Evolutionary conservation across 2,113 vertebrate genomes (phyloP), one percentile per base, ranked within the genome.

Genomic region (Pelecanoides urinatrix): DNA sequence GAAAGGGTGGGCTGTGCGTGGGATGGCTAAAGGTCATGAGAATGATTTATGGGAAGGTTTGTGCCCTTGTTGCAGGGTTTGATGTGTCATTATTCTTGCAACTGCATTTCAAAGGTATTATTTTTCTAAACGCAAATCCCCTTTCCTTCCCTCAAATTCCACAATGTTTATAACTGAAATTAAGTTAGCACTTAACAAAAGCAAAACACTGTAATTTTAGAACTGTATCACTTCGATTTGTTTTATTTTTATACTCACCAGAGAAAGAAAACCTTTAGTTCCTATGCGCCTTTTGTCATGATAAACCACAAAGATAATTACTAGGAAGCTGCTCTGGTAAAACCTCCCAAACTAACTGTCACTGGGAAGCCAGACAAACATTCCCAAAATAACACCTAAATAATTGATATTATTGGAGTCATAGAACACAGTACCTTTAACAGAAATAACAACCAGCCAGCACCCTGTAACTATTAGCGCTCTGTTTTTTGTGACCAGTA

Each of bases 281-380:
- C 92, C 77, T 66, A 4, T 6, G 15, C 52, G 66, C 91, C 50
- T 89, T 91, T 94, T 95, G 92, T 94, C 96, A 95, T 40, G 88
- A 97, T 92, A 97, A 97, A 87, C 86, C 92, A 86, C 82, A 70
- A 84, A 4, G 92, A 92, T 97, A 97, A 97, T 96, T 89, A 95
- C 49, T 66, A 25, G 92, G 95, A 85, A 73, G 73, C 49, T 75
- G 70, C 92, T 87, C 29, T 27, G 75, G 73, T 87, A 70, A 89
- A 94, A 87, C 84, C 91, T 94, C 92, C 80, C 80, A 53, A 85
- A 91, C 71, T 7, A 0, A n/a, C 65, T 89, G 76, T 89, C 94
- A 82, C 52, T 21, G 79, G 65, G 75, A 89, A 90, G 90, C 29
- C 76, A 95, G 79, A 86, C 73, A 90, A 90, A 75, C 83, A 89